phyloP scores from a whole-genome alignment of 2,113 vertebrate genomes.

The Gavia stellata region DNA sequence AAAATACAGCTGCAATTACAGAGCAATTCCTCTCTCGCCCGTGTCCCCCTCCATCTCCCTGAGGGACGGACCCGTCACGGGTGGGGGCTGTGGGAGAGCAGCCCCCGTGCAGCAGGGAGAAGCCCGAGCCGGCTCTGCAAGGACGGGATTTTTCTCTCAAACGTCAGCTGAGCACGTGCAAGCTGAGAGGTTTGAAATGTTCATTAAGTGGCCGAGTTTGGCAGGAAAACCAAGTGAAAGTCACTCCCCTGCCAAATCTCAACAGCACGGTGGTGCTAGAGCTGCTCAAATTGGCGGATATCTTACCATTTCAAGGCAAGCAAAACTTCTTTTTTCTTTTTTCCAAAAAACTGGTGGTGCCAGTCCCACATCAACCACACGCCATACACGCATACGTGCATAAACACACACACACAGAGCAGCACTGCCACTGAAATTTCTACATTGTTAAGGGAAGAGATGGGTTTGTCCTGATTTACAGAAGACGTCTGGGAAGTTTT shows the following conservation, averaged over 20 bases:
- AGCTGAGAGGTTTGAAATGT: background rate
- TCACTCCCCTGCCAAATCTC: conserved; percentile 23
- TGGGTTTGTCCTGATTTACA: background rate
- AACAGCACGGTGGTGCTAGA: conserved; percentile 38
- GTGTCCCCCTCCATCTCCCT: background rate
- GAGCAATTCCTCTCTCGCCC: background rate
- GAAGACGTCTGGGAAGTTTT: background rate
- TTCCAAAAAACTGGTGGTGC: background rate
- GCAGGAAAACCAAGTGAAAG: conserved; percentile 31
- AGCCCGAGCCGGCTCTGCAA: background rate
- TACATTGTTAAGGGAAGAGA: background rate
- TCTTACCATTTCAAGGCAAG: background rate
- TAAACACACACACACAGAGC: background rate
- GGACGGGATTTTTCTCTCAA: background rate
- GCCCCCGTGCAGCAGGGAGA: background rate
- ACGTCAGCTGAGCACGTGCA: background rate
- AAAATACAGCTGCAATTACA: background rate
- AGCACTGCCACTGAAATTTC: background rate
- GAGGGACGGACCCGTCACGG: background rate
- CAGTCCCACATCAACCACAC: background rate
- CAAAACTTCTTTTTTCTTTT: background rate
- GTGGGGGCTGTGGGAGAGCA: background rate
- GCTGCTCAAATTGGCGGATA: background rate
- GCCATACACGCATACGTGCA: background rate
- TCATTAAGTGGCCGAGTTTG: conserved; percentile 4